These are phyloP conservation scores for Tadarida brasiliensis DNA, from an alignment of 2,797 vertebrate species.

Conservation along the genomic window DNA sequence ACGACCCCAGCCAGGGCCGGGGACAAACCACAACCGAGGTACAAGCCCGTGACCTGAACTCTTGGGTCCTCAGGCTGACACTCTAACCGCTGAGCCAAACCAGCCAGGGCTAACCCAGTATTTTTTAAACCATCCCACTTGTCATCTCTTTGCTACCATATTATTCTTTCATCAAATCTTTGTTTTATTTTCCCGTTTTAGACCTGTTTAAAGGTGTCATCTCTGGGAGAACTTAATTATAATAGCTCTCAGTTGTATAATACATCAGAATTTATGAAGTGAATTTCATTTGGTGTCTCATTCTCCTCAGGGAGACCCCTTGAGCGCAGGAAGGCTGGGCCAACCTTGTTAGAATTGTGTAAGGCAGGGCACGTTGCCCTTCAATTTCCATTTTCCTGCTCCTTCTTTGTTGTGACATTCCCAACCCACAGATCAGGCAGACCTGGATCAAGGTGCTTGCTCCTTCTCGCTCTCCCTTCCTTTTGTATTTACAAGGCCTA, in stretches of 20 bases:
- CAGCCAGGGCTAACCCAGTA: not conserved
- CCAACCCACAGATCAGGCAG: not conserved
- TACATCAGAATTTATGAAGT: not conserved
- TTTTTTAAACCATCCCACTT: not conserved
- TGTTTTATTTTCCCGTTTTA: slow-evolving; percentile 14
- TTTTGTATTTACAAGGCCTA: not conserved
- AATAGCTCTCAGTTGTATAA: not conserved
- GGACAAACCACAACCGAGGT: too few relatives aligned
- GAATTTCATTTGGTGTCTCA: not conserved
- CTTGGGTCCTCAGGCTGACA: too few relatives aligned
- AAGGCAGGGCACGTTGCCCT: not conserved
- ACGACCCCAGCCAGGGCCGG: too few relatives aligned
- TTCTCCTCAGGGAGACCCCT: not conserved
- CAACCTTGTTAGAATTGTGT: not conserved
- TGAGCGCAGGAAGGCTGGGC: not conserved
- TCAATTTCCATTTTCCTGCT: not conserved
- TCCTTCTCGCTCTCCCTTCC: not conserved
- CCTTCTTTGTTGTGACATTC: slow-evolving; percentile 1
- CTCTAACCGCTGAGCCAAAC: too few relatives aligned
- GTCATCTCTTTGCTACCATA: not conserved
- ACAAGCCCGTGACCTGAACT: too few relatives aligned
- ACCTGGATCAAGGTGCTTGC: not conserved
- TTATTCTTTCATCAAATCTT: slow-evolving; percentile 30
- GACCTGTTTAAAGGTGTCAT: not conserved
- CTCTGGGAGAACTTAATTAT: slow-evolving; percentile 50